phyloP scores from a whole-genome alignment of 2,797 vertebrate species.

The Centroberyx gerrardi region DNA sequence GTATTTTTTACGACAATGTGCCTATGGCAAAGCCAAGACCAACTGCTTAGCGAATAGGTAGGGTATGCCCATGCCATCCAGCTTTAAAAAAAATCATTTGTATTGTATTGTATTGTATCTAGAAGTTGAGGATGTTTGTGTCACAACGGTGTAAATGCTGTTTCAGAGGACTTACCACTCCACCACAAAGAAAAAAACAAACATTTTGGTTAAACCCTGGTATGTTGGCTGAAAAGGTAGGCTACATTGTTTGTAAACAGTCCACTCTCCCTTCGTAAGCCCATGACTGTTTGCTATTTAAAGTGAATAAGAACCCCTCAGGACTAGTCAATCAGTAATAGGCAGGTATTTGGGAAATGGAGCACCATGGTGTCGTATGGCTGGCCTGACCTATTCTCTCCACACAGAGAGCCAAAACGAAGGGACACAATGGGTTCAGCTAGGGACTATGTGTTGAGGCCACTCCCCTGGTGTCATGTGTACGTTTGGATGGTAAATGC shows the following conservation, averaged over 20 bases:
- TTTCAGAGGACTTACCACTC: conserved; percentile 14
- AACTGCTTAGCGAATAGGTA: conserved; percentile 21
- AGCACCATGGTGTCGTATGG: conserved; percentile 56
- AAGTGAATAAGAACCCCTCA: conserved; percentile 19
- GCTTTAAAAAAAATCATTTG: conserved; percentile 13
- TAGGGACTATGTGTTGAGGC: conserved; percentile 38
- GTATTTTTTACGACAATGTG: conserved; percentile 24
- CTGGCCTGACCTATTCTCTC: conserved; percentile 52
- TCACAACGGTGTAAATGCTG: conserved; percentile 29
- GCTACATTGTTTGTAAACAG: conserved; percentile 5
- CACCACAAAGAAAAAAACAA: conserved; percentile 1
- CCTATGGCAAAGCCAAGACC: neutral
- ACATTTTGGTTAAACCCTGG: neutral
- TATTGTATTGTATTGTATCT: conserved; percentile 30
- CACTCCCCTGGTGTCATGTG: conserved; percentile 71
- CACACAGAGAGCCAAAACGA: conserved; percentile 58
- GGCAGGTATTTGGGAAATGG: conserved; percentile 38
- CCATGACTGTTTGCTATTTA: conserved; percentile 12
- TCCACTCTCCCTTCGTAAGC: neutral
- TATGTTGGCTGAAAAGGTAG: conserved; percentile 23
- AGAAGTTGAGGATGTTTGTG: neutral
- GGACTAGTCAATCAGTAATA: conserved; percentile 37
- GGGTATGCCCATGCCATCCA: conserved; percentile 1
- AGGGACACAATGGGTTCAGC: conserved; percentile 59
- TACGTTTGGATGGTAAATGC: conserved; percentile 58